Conservation (phyloP, 2,113 vertebrate species). For the Strigops habroptila region DNA sequence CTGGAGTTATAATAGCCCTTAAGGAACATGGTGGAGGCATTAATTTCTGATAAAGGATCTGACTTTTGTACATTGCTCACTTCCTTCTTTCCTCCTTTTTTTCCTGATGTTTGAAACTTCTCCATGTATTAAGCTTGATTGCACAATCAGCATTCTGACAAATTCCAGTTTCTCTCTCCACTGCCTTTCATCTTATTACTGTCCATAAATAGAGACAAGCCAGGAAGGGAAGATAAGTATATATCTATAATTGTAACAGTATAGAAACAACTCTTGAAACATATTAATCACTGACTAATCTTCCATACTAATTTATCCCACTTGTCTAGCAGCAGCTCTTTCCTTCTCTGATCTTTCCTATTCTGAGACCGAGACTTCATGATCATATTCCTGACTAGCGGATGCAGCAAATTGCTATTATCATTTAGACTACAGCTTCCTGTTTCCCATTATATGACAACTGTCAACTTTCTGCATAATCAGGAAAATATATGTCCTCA, state of each 20-base stretch:
- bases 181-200: constrained; percentile 34
- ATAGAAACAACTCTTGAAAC: constrained; percentile 54
- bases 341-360: constrained; percentile 43
- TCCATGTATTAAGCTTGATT: constrained; percentile 31
- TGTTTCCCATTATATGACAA: constrained; percentile 17
- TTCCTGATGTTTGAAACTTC: not conserved
- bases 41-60: not conserved
- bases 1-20: not conserved
- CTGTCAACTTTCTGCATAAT: not conserved
- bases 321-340: constrained; percentile 47
- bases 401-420: constrained; percentile 29
- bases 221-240: constrained; percentile 54
- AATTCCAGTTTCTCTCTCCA: constrained; percentile 15
- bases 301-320: constrained; percentile 54
- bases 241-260: constrained; percentile 53
- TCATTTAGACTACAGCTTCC: constrained; percentile 27
- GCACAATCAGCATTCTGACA: constrained; percentile 51
- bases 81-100: not conserved
- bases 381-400: constrained; percentile 24
- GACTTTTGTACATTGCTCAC: not conserved
- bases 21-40: not conserved
- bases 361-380: constrained; percentile 37
- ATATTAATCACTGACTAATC: constrained; percentile 64
- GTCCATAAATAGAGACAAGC: constrained; percentile 53
- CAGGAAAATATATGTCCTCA: not conserved